phyloP scores from a whole-genome alignment of 2,113 vertebrate species.

The Echinops telfairi region DNA sequence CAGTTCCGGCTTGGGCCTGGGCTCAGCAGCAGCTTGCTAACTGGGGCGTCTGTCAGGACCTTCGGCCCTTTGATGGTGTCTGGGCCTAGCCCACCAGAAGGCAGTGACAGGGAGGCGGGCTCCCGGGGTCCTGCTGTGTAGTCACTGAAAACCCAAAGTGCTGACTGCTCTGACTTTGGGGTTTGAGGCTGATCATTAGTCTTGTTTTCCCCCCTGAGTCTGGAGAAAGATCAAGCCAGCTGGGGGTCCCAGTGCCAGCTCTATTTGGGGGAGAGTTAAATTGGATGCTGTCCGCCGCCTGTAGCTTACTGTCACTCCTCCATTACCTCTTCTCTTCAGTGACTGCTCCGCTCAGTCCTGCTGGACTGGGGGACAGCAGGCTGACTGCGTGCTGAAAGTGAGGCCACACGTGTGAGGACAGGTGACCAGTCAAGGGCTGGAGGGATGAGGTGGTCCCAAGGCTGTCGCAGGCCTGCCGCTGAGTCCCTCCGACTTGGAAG shows the following conservation, averaged over 20 bases:
- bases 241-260: not conserved
- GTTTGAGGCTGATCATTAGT: conserved; percentile 33
- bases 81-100: conserved; percentile 5
- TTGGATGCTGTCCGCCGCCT: conserved; percentile 26
- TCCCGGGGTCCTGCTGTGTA: conserved; percentile 5
- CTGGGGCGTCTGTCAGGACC: not conserved
- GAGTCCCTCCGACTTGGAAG: not conserved
- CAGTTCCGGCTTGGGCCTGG: not conserved
- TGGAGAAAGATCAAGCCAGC: conserved; percentile 18
- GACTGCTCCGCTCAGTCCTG: not conserved
- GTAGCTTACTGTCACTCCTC: conserved; percentile 3
- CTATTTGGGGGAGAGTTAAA: conserved; percentile 32
- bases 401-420: not conserved
- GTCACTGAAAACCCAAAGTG: conserved; percentile 51
- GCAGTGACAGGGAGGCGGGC: conserved; percentile 36
- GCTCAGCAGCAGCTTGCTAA: not conserved
- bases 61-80: not conserved
- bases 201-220: conserved; percentile 25
- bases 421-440: not conserved
- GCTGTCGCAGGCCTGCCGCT: not conserved
- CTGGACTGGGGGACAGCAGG: not conserved
- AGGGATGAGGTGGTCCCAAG: not conserved
- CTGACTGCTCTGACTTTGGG: conserved; percentile 12
- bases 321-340: not conserved
- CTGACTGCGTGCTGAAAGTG: not conserved